phyloP scores from a whole-genome alignment of 2,113 vertebrate species.

The Otocyon megalotis region DNA sequence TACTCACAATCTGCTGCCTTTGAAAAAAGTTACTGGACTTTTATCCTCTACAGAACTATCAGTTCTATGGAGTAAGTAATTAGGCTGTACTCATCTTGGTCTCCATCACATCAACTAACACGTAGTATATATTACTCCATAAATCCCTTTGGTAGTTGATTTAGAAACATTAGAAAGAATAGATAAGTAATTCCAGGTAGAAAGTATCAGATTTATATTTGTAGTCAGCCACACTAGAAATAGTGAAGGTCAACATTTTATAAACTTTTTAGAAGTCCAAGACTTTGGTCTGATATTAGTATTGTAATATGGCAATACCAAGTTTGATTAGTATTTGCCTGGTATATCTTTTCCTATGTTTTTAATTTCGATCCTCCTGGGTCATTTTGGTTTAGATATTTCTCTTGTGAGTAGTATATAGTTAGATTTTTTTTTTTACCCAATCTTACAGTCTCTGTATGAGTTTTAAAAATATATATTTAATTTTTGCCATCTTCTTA shows the following conservation, averaged over 20 bases:
- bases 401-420: not conserved
- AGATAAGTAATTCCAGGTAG: not conserved
- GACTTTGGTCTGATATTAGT: not conserved
- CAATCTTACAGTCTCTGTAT: not conserved
- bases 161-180: not conserved
- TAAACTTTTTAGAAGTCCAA: not conserved
- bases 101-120: not conserved
- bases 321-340: not conserved
- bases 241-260: not conserved
- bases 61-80: not conserved
- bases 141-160: not conserved
- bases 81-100: not conserved
- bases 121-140: not conserved
- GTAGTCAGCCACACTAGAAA: not conserved
- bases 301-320: not conserved
- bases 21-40: not conserved
- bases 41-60: not conserved
- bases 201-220: not conserved
- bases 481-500: conserved; percentile 16
- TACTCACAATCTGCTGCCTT: not conserved
- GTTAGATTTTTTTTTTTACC: not conserved
- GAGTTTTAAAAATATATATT: not conserved
- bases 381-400: not conserved
- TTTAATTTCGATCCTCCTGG: conserved; percentile 20
- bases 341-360: not conserved